A percentile compares a stretch with the other conserved stretches of the same genome.
Evolutionary conservation across 2,797 vertebrate species (phyloP).

Genomic region (Bufotes viridis): DNA sequence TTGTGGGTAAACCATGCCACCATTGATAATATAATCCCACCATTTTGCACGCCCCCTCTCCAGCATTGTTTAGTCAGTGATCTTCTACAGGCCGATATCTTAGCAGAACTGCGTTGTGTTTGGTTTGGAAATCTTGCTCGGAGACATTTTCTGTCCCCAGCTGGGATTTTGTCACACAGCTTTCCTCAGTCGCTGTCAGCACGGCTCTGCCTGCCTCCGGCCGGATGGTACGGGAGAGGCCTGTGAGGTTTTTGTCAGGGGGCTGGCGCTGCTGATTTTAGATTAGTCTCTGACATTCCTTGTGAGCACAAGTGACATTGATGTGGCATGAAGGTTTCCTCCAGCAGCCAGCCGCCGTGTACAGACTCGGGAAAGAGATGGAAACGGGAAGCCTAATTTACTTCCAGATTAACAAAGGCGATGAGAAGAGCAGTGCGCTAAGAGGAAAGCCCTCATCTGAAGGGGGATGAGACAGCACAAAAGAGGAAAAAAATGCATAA

Average conservation of each 20-base stretch:
- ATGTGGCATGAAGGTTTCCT: constrained; percentile 44
- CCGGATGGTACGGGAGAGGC: constrained; percentile 39
- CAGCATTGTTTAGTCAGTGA: too few relatives aligned
- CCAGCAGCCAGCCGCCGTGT: background rate
- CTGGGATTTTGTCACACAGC: constrained; percentile 46
- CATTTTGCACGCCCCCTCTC: too few relatives aligned
- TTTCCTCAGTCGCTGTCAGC: constrained; percentile 21
- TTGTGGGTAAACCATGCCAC: too few relatives aligned
- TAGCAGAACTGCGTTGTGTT: background rate
- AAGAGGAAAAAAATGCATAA: background rate
- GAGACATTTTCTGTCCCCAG: background rate
- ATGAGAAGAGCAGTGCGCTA: background rate
- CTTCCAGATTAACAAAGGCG: constrained; percentile 26
- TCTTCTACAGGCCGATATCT: background rate
- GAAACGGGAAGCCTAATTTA: background rate
- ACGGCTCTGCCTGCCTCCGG: background rate
- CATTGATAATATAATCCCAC: too few relatives aligned
- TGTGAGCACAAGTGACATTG: constrained; percentile 56
- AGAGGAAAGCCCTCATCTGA: constrained; percentile 3
- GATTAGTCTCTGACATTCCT: constrained; percentile 49
- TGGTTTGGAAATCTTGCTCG: background rate
- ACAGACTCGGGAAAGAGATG: constrained; percentile 27
- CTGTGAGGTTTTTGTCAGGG: background rate
- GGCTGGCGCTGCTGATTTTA: constrained; percentile 5
- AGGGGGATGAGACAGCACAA: background rate